Conservation (phyloP, 2,888 invertebrate species). For the Tineola bisselliella region DNA sequence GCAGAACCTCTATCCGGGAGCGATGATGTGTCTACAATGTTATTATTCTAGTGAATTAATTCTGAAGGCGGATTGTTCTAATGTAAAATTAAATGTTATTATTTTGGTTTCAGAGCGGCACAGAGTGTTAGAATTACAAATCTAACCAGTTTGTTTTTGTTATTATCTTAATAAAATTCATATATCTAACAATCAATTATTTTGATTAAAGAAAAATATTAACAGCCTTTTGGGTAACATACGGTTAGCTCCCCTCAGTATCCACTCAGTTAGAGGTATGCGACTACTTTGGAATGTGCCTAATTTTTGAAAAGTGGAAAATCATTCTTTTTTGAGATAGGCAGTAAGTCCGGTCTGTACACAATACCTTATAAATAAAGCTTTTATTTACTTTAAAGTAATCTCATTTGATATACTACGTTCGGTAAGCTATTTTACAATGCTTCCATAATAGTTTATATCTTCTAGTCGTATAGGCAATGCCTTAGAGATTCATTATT, state of each 20-base stretch:
- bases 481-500: slow-evolving; percentile 1
- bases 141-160: too few relatives aligned
- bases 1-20: slow-evolving; percentile 33
- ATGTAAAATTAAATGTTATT: slow-evolving; percentile 52
- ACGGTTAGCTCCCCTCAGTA: too few relatives aligned
- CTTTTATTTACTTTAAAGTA: not conserved
- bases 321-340: too few relatives aligned
- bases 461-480: not conserved
- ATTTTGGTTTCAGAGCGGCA: not conserved
- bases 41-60: slow-evolving; percentile 58
- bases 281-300: too few relatives aligned
- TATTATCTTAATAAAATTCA: too few relatives aligned
- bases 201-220: too few relatives aligned
- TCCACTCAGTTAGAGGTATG: too few relatives aligned
- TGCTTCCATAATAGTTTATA: not conserved
- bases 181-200: too few relatives aligned
- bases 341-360: too few relatives aligned
- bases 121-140: too few relatives aligned
- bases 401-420: not conserved
- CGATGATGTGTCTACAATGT: slow-evolving; percentile 59
- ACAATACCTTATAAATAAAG: not conserved
- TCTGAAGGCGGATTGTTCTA: slow-evolving; percentile 36
- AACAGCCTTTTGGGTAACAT: too few relatives aligned
- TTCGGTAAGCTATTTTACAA: not conserved
- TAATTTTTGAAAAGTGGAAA: too few relatives aligned